A percentile compares a stretch with the other conserved stretches of the same genome.
Conservation (phyloP, 2,797 vertebrate genomes). For the Ceryle rudis region DNA sequence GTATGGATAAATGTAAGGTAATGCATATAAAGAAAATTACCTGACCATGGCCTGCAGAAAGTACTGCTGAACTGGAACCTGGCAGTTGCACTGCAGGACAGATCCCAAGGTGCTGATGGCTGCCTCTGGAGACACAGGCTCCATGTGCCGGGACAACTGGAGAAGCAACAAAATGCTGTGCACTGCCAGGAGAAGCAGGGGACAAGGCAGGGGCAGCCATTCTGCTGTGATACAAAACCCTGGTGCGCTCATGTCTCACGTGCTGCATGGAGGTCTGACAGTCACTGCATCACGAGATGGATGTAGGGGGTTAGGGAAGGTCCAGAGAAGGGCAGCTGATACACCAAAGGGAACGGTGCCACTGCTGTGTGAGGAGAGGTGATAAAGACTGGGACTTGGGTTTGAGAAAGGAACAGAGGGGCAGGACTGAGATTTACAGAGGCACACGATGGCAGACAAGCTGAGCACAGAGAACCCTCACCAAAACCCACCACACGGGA, state of each 20-base stretch:
- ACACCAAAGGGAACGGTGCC: background rate
- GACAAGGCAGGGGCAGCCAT: background rate
- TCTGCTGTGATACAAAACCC: background rate
- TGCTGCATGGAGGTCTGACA: background rate
- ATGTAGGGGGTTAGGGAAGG: background rate
- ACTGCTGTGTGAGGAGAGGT: accelerated
- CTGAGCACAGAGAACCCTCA: too few species aligned
- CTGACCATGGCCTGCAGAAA: background rate
- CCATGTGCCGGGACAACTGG: accelerated
- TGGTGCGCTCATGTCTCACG: accelerated
- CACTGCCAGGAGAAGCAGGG: background rate
- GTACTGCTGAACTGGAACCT: background rate
- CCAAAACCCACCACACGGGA: background rate
- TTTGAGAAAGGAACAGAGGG: background rate
- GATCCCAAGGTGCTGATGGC: too few species aligned
- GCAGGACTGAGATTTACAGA: background rate
- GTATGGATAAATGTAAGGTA: background rate
- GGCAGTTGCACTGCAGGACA: background rate
- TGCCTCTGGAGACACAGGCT: background rate
- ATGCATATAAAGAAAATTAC: background rate
- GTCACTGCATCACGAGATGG: background rate
- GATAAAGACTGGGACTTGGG: background rate
- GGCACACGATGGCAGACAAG: background rate
- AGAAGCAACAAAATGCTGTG: background rate
- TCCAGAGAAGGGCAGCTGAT: background rate